Conservation (phyloP, 1,140 invertebrate genomes). For the Drosophila nannoptera region DNA sequence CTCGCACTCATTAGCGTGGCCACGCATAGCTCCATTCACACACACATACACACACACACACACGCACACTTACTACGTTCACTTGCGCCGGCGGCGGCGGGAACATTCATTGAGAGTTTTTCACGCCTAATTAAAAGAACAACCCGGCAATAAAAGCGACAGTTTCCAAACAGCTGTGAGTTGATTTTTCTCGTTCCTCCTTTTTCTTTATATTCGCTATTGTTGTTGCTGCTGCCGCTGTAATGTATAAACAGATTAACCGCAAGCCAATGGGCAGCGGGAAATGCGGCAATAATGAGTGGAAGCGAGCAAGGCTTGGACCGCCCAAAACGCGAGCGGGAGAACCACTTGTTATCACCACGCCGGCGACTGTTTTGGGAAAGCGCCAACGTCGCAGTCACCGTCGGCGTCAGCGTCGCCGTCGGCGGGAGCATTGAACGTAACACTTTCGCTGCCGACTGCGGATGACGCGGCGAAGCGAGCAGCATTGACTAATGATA, state of each 20-base stretch:
- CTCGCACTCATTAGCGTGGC: constrained; percentile 29
- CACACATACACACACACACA: constrained; percentile 11
- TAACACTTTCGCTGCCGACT: constrained; percentile 67
- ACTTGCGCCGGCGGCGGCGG: constrained; percentile 2
- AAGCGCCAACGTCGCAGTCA: constrained; percentile 55
- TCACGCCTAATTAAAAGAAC: constrained; percentile 65
- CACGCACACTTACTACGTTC: constrained; percentile 12
- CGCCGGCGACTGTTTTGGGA: constrained; percentile 56
- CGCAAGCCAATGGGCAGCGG: constrained; percentile 26
- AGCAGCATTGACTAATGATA: constrained; percentile 67
- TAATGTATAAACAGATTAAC: constrained; percentile 47
- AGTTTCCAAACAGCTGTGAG: constrained; percentile 36
- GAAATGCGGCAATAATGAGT: not conserved
- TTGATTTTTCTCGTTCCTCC: constrained; percentile 1
- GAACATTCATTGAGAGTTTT: constrained; percentile 54
- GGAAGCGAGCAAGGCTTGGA: not conserved
- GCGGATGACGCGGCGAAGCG: constrained; percentile 21
- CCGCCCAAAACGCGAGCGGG: constrained; percentile 20
- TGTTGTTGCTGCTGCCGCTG: constrained; percentile 22
- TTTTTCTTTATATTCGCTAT: constrained; percentile 2
- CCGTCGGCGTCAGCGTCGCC: constrained; percentile 19
- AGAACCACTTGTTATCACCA: constrained; percentile 69
- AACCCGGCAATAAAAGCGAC: constrained; percentile 25
- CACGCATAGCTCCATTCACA: constrained; percentile 26
- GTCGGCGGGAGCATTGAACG: constrained; percentile 65